Percentiles rank a stretch among this genome's conserved stretches.
These are phyloP conservation scores for Archivesica marissinica DNA, from an alignment of 1,140 invertebrate genomes.

Conservation along the genomic window DNA sequence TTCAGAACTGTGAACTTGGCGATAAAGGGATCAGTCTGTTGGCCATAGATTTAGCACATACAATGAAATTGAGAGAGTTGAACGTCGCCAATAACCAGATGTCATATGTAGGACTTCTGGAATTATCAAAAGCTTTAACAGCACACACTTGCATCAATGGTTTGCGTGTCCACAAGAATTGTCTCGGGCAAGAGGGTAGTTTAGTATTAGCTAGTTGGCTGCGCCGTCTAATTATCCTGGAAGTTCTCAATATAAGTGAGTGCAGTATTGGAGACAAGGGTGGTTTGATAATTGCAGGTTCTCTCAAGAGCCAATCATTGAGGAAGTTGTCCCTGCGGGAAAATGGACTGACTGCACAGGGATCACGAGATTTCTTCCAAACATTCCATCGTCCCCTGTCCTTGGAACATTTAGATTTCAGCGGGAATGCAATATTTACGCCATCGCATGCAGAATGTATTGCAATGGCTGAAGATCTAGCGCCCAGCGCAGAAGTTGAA, in stretches of 20 bases:
- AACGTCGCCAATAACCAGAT: not conserved
- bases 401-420: constrained; percentile 7
- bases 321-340: not conserved
- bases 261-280: constrained; percentile 13
- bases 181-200: not conserved
- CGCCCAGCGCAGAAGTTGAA: not conserved
- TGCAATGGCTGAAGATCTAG: not conserved
- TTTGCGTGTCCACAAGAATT: constrained; percentile 4
- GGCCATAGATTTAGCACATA: not conserved
- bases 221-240: not conserved
- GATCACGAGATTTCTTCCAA: not conserved
- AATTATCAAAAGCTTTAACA: not conserved
- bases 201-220: not conserved
- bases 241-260: constrained; percentile 3
- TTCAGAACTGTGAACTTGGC: not conserved
- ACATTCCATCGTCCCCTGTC: not conserved
- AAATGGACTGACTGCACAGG: not conserved
- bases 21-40: not conserved
- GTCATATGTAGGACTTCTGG: not conserved
- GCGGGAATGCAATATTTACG: not conserved
- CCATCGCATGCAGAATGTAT: not conserved
- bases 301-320: not conserved
- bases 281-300: not conserved
- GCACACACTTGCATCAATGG: not conserved
- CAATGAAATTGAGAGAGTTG: not conserved